These are phyloP conservation scores for Meta bourneti DNA, from an alignment of 2,888 invertebrate species.

Conservation along the genomic window DNA sequence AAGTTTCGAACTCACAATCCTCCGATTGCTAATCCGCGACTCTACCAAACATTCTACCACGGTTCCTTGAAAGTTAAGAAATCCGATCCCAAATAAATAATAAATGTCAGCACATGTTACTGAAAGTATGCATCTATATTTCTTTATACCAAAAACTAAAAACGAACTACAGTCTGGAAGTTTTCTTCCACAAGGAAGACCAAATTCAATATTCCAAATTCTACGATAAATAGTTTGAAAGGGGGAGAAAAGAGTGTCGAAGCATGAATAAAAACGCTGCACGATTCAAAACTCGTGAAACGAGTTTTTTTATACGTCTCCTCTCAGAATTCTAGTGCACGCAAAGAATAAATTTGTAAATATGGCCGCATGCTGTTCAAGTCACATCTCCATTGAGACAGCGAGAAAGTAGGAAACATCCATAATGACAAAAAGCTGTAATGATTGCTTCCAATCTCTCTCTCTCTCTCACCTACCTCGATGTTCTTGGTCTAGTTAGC, in stretches of 20 bases:
- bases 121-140: not conserved
- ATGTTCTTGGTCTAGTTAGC: no score
- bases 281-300: not conserved
- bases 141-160: not conserved
- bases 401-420: not conserved
- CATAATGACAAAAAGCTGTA: conserved; percentile 65
- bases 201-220: not conserved
- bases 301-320: conserved; percentile 37
- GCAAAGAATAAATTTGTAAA: conserved; percentile 46
- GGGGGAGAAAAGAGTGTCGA: not conserved
- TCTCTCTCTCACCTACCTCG: no score
- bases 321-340: not conserved
- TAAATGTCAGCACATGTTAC: not conserved
- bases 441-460: conserved; percentile 53
- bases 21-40: no score
- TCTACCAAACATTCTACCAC: no score
- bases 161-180: not conserved
- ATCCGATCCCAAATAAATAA: not conserved
- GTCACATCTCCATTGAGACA: conserved; percentile 42
- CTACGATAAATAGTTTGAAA: not conserved
- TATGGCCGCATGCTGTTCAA: conserved; percentile 32
- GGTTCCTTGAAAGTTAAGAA: not conserved
- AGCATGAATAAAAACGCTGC: not conserved
- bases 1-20: no score
- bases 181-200: not conserved